Base-by-base conservation (phyloP, 2,113 vertebrate species). In the Hydrolagus affinis region DNA sequence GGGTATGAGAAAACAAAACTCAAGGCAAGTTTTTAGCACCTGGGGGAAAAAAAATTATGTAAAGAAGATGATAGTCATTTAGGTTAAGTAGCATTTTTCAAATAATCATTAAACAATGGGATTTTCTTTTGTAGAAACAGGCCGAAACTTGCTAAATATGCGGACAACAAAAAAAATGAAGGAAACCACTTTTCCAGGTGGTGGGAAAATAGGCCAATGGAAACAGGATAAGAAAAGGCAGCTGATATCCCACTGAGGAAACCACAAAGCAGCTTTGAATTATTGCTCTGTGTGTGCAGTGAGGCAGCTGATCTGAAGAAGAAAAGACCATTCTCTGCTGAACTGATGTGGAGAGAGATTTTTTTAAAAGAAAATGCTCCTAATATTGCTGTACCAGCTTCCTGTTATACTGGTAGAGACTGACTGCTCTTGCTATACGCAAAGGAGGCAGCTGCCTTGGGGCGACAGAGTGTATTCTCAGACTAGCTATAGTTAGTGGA, bases 171-270 rank as follows among this genome's bases (percentile, higher is more conserved):
- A 83, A 68, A 11, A 17, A 8, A 66, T 19, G 28, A n/a, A n/a
- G n/a, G 11, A 11, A 83, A 68, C 25, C 15, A 83, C 60, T 83
- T 68, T 17, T 83, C 78, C 78, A 83, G 78, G 78, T 83, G 78
- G 62, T 32, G 62, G 62, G 66, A 66, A 30, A 66, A 83, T 14
- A 77, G 15, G 28, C 62, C 17, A 17, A 32, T 66, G 78, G 78
- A 83, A 83, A 32, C 66, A 59, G 25, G 62, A 83, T 66, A 30
- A 66, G 8, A 19, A 32, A 83, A 83, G 44, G 32, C 78, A 66
- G 78, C 25, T 32, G 60, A 83, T 28, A 23, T 83, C 32, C 25
- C 78, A 66, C 25, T 83, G 60, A 19, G 60, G 62, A 66, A 83
- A 83, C 78, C 25, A 66, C 78, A 83, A 83, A 80, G 59, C 77